Base-by-base conservation (phyloP, 1,140 invertebrate genomes). In the Oreohelix idahoensis region DNA sequence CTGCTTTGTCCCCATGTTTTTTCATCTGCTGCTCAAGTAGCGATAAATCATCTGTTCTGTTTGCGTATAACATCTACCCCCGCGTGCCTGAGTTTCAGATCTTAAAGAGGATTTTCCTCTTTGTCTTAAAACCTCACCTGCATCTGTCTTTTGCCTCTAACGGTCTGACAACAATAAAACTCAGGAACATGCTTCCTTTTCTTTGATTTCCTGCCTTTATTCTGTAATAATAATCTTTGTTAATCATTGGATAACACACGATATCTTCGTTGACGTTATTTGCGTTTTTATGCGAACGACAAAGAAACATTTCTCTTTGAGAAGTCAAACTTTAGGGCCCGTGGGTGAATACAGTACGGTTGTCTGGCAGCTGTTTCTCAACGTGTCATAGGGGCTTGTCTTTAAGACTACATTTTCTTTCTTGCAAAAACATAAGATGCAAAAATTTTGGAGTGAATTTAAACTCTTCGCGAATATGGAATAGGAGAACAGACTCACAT, bases 21-120 rank as follows among this genome's bases (percentile, higher is more conserved):
- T 79, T 79, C 77, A 79, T 79, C 77, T 79, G 77, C 77, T 79
- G 51, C 58, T 79, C 77, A 79, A 79, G 77, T 79, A 79, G 77
- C 77, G 77, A 79, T 79, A 79, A 79, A 79, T 79, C 77, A 79
- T 79, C 77, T 79, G 77, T 79, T 79, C 32, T 69, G 63, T 79
- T 79, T 79, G 77, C 77, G 77, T 79, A 79, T 69, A 79, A 79
- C 77, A 79, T 79, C 77, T 79, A 79, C 77, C 49, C 77, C 63
- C 53, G 77, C 77, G 45, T 77, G 75, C 45, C 42, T 58, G 29
- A 45, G 29, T 66, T 79, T 51, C 77, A 79, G 77, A 79, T 79
- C 77, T 45, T 49, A 63, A 79, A 66, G 36, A 53, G 53, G 77
- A 66, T 79, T 79, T 63, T 35, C 36, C 17, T 49, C 76, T 78